These are phyloP conservation scores for Drosophila rufa DNA, from an alignment of 1,140 invertebrate genomes.

Conservation along the genomic window DNA sequence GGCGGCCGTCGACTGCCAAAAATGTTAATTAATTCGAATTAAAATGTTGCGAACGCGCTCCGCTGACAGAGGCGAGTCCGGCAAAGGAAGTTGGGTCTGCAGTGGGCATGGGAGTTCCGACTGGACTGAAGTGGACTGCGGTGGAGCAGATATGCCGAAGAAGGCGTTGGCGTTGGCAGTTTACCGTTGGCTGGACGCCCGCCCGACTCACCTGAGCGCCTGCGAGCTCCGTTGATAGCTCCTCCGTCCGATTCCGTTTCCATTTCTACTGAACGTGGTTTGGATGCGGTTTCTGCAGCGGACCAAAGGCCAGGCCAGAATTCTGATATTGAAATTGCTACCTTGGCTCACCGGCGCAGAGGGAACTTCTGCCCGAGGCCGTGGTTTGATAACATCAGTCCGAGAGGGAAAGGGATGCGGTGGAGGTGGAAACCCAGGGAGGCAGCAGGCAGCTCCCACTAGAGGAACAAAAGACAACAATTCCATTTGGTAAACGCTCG, in stretches of 20 bases:
- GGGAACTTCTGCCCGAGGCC: slow-evolving; percentile 71
- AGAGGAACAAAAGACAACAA: slow-evolving; percentile 74
- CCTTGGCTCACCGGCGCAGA: slow-evolving; percentile 55
- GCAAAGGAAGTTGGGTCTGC: slow-evolving; percentile 22
- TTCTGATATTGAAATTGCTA: slow-evolving; percentile 83
- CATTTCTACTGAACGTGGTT: slow-evolving; percentile 5
- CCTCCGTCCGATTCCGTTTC: slow-evolving; percentile 16
- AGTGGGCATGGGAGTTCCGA: slow-evolving; percentile 34
- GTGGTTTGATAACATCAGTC: slow-evolving; percentile 70
- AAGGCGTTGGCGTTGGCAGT: slow-evolving; percentile 76
- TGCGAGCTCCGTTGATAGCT: slow-evolving; percentile 37
- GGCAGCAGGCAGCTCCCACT: slow-evolving; percentile 58
- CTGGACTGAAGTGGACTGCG: not conserved
- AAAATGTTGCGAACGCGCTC: slow-evolving; percentile 62
- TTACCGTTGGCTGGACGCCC: slow-evolving; percentile 64
- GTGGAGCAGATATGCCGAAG: slow-evolving; percentile 65
- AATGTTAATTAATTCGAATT: slow-evolving; percentile 80
- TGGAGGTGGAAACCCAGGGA: not conserved
- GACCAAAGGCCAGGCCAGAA: slow-evolving; percentile 74
- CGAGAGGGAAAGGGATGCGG: slow-evolving; percentile 15
- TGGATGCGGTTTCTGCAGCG: slow-evolving; percentile 52
- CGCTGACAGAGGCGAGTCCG: slow-evolving; percentile 38
- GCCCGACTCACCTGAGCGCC: slow-evolving; percentile 62
- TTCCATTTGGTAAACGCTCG: slow-evolving; percentile 80
- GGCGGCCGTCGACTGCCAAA: slow-evolving; percentile 41